A percentile compares a stretch with the other conserved stretches of the same genome.
Conservation (phyloP, 2,797 vertebrate species). For the Acipenser oxyrinchus region DNA sequence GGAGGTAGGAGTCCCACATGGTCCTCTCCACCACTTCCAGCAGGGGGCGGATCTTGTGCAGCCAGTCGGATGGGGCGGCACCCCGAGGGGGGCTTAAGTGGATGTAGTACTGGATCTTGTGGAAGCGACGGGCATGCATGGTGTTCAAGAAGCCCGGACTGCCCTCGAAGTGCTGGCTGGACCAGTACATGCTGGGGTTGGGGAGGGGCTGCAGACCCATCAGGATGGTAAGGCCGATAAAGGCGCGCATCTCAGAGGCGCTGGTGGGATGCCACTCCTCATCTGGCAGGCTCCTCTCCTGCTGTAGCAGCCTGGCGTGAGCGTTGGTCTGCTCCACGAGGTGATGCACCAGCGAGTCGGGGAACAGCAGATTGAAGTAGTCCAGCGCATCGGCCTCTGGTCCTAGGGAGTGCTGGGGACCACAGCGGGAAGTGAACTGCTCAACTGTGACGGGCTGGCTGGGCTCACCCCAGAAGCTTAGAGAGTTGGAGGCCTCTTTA, state of each 20-base stretch:
- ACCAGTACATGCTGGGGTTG: conserved; percentile 56
- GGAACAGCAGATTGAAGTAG: conserved; percentile 60
- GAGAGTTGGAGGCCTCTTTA: conserved; percentile 24
- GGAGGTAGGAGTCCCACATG: conserved; percentile 50
- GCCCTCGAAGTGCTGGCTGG: conserved; percentile 48
- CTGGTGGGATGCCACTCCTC: conserved; percentile 48
- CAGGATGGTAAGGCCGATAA: conserved; percentile 58
- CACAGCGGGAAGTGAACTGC: conserved; percentile 40
- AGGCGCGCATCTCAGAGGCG: conserved; percentile 50
- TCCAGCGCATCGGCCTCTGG: conserved; percentile 55
- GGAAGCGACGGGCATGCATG: conserved; percentile 57
- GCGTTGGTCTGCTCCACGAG: conserved; percentile 57
- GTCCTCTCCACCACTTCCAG: conserved; percentile 42
- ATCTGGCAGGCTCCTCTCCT: conserved; percentile 23
- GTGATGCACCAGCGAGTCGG: conserved; percentile 40
- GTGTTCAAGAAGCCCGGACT: conserved; percentile 52
- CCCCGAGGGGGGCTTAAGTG: conserved; percentile 43
- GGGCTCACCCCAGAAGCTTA: conserved; percentile 37
- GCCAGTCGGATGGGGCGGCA: conserved; percentile 27
- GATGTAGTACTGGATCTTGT: conserved; percentile 48
- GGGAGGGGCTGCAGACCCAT: conserved; percentile 59
- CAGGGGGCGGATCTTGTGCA: conserved; percentile 54
- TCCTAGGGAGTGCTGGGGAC: conserved; percentile 41
- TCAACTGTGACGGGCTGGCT: conserved; percentile 16
- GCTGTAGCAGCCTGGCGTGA: conserved; percentile 39